phyloP scores from a whole-genome alignment of 1,140 invertebrate species.

The Psix sp. region DNA sequence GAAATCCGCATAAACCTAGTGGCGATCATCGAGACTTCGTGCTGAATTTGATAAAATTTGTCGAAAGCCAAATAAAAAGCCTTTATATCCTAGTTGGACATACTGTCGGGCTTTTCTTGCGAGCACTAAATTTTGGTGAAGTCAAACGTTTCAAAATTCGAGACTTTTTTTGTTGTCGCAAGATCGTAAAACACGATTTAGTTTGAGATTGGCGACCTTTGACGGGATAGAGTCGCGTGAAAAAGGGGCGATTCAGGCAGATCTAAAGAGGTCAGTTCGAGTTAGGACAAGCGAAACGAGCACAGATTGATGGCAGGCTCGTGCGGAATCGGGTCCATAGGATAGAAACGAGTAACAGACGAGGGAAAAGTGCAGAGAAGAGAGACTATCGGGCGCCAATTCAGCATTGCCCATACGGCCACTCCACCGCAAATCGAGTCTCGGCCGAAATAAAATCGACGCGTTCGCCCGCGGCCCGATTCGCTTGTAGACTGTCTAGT shows the following conservation, averaged over 20 bases:
- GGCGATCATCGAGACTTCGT: constrained; percentile 15
- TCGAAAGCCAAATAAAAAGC: constrained; percentile 22
- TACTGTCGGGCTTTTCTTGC: constrained; percentile 27
- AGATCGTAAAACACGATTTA: constrained; percentile 60
- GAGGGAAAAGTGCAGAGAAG: constrained; percentile 15
- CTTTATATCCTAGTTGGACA: constrained; percentile 35
- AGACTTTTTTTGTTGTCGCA: constrained; percentile 31
- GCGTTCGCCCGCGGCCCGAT: constrained; percentile 56
- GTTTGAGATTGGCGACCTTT: constrained; percentile 48
- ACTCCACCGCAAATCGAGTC: constrained; percentile 72
- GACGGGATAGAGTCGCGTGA: constrained; percentile 46
- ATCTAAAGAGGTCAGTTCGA: constrained; percentile 45
- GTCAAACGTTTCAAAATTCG: constrained; percentile 52
- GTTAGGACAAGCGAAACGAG: constrained; percentile 57
- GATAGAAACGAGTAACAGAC: constrained; percentile 27
- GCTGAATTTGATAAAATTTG: constrained; percentile 35
- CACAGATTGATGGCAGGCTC: constrained; percentile 52
- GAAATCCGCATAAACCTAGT: neutral
- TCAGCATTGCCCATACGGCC: constrained; percentile 70
- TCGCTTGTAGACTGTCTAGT: constrained; percentile 63
- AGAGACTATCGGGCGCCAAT: constrained; percentile 70
- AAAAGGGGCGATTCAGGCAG: constrained; percentile 43
- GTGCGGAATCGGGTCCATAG: constrained; percentile 24
- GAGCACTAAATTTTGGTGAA: constrained; percentile 36
- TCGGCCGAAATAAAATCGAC: constrained; percentile 71